Conservation (phyloP, 2,888 invertebrate species). For the Agrenia bidenticulata region DNA sequence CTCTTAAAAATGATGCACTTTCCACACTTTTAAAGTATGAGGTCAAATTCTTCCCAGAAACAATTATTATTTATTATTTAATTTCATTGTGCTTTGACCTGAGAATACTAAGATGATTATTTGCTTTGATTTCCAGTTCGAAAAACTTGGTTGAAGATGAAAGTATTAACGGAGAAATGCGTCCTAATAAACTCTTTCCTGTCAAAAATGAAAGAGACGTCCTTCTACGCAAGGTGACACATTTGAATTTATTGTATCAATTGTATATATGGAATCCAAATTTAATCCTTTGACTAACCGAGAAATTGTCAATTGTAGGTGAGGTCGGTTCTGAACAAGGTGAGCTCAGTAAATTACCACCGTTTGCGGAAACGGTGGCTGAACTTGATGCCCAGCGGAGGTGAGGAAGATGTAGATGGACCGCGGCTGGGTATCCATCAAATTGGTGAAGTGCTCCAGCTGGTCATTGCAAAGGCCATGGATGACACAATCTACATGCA, state of each 20-base stretch:
- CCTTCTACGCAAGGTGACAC: slow-evolving; percentile 46
- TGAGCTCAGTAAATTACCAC: slow-evolving; percentile 49
- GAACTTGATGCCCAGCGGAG: slow-evolving; percentile 41
- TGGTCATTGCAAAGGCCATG: slow-evolving; percentile 48
- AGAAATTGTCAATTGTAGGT: slow-evolving; percentile 24
- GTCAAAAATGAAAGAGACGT: slow-evolving; percentile 49
- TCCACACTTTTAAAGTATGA: too few species aligned
- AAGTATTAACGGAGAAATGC: slow-evolving; percentile 2
- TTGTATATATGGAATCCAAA: too few species aligned
- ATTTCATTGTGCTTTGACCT: too few species aligned
- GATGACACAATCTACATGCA: slow-evolving; percentile 50
- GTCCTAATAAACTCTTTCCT: slow-evolving; percentile 42
- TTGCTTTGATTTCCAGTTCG: not conserved
- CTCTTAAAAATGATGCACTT: too few species aligned
- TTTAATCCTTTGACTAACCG: too few species aligned
- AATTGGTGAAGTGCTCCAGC: slow-evolving; percentile 43
- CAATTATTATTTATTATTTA: too few species aligned
- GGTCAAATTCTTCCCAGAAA: too few species aligned
- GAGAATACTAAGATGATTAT: too few species aligned
- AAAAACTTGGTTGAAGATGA: slow-evolving; percentile 31
- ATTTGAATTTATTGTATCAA: not conserved
- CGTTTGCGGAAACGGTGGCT: slow-evolving; percentile 47
- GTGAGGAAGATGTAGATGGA: slow-evolving; percentile 22
- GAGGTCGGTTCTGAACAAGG: slow-evolving; percentile 52
- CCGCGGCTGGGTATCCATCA: slow-evolving; percentile 21